Evolutionary conservation across 1,140 invertebrate genomes (phyloP).

Genomic region (Bilobella aurantiaca): DNA sequence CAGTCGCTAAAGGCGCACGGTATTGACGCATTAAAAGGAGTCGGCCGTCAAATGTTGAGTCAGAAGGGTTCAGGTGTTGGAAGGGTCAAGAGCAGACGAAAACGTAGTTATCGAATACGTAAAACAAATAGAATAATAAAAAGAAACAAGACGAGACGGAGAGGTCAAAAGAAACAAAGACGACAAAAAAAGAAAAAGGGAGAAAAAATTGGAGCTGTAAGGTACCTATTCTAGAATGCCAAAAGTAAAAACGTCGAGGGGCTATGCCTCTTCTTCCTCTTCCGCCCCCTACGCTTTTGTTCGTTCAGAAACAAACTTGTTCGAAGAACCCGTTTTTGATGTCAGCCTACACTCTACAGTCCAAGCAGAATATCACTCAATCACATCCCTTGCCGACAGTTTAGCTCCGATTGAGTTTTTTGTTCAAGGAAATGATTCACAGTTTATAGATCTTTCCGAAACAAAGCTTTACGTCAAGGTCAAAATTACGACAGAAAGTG

Average conservation of each 20-base stretch:
- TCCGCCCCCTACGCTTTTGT: conserved; percentile 17
- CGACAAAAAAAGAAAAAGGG: no score
- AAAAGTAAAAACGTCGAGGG: not conserved
- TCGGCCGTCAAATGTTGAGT: not conserved
- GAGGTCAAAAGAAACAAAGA: no score
- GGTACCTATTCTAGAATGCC: conserved; percentile 6
- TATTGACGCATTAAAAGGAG: conserved; percentile 1
- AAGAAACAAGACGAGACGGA: no score
- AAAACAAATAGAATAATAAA: no score
- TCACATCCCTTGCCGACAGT: conserved; percentile 38
- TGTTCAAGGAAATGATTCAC: conserved; percentile 37
- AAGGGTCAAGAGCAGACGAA: not conserved
- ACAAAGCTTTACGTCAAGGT: conserved; percentile 39
- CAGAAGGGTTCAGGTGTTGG: conserved; percentile 11
- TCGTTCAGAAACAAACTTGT: conserved; percentile 40
- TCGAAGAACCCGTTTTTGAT: conserved; percentile 40
- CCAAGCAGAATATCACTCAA: conserved; percentile 40
- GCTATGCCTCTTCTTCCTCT: not conserved
- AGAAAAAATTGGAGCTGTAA: not conserved
- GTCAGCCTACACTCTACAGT: conserved; percentile 39
- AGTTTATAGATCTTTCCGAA: conserved; percentile 41
- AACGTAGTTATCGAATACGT: no score
- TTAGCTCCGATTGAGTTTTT: conserved; percentile 40
- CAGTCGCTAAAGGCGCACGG: conserved; percentile 3
- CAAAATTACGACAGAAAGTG: conserved; percentile 34